Base-by-base conservation (phyloP, 2,888 invertebrate species). In the Hylaea fasciaria region DNA sequence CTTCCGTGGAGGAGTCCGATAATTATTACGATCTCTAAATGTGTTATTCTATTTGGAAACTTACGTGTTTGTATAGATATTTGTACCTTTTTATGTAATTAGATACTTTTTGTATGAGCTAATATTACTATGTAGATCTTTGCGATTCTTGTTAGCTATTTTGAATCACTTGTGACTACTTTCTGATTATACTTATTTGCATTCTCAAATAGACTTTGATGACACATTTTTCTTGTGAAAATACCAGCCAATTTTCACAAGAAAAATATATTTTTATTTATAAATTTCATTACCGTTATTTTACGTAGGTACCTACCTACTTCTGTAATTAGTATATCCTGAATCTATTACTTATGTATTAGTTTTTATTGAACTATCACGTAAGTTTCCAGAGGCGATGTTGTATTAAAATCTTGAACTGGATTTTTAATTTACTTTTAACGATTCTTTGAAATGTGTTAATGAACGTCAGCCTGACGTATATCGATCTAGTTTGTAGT, bases 241-340 rank as follows among this genome's bases (percentile, higher is more conserved):
- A 77, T 70, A 60, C 84, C 86, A 87, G 86, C 87, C 87, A 78
- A 78, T 85, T 85, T 86, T 85, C 82, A 85, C 78, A 82, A 74
- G 82, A 70, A 78, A 83, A 81, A 65, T 29, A 39, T 50, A 8
- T 28, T 45, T 45, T 22, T 37, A 44, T 16, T 56, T 56, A 50
- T n/a, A 22, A 29, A 48, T 9, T 12, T 37, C 9, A 35, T 35
- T 2, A 35, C 35, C 2, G 9, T 35, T 35, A 3, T 73, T 69
- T 73, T 71, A 70, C 72, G 10, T 43, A 2, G 8, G 3, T 16
- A 9, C 8, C 10, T 16, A 8, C 11, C 16, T 44, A 22, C 9
- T 44, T 32, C 9, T 71, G 45, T 62, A 71, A 43, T 76, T 74
- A 54, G 60, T 68, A 7, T 2, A 32, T 32, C 5, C 3, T 32